Conservation (phyloP, 2,113 vertebrate species). For the Varanus komodoensis region DNA sequence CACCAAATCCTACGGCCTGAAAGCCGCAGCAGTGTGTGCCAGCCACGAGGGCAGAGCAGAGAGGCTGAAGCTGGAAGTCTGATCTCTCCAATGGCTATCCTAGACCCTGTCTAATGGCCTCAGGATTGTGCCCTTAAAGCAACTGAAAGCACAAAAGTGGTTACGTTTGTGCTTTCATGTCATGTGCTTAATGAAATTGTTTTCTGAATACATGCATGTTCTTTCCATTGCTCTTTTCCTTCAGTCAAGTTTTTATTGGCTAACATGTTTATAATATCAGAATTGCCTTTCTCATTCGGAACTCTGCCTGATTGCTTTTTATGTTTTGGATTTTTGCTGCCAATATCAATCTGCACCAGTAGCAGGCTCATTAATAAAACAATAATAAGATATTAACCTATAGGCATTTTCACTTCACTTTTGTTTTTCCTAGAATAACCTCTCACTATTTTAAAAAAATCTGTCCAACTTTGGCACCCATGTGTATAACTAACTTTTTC, state of each 20-base stretch:
- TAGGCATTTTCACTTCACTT: slow-evolving; percentile 17
- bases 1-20: too few relatives aligned
- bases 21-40: too few relatives aligned
- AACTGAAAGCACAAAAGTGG: not conserved
- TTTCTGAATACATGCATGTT: slow-evolving; percentile 37
- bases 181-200: slow-evolving; percentile 29
- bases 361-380: slow-evolving; percentile 28
- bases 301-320: slow-evolving; percentile 34
- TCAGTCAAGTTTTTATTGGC: slow-evolving; percentile 14
- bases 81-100: too few relatives aligned
- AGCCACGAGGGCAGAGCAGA: too few relatives aligned
- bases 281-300: slow-evolving; percentile 41
- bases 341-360: slow-evolving; percentile 14
- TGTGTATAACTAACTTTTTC: not conserved
- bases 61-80: too few relatives aligned
- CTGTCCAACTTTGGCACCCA: not conserved
- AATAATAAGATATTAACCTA: slow-evolving; percentile 14
- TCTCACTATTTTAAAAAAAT: slow-evolving; percentile 1
- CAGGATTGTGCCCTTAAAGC: too few relatives aligned
- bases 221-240: slow-evolving; percentile 20
- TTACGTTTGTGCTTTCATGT: slow-evolving; percentile 22
- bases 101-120: too few relatives aligned
- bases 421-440: slow-evolving; percentile 12
- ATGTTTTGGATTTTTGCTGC: slow-evolving; percentile 25
- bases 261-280: slow-evolving; percentile 29